Percentiles rank a stretch among this genome's conserved stretches.
phyloP scores from a whole-genome alignment of 2,113 vertebrate species.

The Numida meleagris region DNA sequence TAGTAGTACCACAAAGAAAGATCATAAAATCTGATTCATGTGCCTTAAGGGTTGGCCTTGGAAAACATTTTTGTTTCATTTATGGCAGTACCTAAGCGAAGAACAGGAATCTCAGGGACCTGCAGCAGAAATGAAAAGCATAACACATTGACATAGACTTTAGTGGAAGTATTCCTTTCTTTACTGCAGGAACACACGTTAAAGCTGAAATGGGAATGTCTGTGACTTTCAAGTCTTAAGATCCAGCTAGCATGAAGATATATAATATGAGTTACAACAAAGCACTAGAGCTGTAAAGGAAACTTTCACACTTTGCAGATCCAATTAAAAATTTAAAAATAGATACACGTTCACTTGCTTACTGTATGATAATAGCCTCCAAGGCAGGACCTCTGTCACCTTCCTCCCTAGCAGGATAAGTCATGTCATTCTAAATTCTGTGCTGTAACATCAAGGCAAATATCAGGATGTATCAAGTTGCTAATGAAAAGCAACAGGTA shows the following conservation, averaged over 20 bases:
- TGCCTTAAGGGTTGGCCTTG: not conserved
- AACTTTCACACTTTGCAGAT: not conserved
- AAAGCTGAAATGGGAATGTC: not conserved
- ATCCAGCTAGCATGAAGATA: not conserved
- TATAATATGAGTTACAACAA: not conserved
- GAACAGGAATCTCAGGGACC: not conserved
- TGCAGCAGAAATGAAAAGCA: not conserved
- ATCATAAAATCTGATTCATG: not conserved
- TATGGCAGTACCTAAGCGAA: not conserved
- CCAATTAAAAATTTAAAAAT: not conserved
- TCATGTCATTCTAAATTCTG: not conserved
- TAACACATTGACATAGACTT: not conserved
- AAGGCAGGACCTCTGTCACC: not conserved
- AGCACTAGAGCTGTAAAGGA: not conserved
- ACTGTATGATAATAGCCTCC: not conserved
- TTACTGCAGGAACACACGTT: not conserved
- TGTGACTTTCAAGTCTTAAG: not conserved
- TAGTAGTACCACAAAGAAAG: not conserved
- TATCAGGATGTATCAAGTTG: not conserved
- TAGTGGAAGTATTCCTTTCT: not conserved
- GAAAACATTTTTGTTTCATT: not conserved
- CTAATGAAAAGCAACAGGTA: not conserved
- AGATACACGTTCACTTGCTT: not conserved
- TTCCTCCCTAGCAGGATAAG: not conserved
- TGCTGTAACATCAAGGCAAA: not conserved